These are phyloP conservation scores for Ricordea florida DNA, from an alignment of 92 coral and sea anemone genomes.

Conservation along the genomic window DNA sequence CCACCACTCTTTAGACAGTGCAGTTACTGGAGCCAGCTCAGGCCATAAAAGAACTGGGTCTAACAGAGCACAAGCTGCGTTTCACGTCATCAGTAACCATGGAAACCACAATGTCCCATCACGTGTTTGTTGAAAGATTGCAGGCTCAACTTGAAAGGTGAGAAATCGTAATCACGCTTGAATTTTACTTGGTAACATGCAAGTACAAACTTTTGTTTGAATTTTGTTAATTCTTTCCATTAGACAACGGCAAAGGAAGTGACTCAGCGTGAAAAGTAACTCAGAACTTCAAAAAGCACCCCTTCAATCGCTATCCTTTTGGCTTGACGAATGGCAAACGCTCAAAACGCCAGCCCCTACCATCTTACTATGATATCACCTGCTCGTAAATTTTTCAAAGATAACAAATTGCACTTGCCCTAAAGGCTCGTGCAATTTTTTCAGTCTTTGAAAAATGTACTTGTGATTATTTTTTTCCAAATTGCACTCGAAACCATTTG, in stretches of 20 bases:
- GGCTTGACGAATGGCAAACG: no score
- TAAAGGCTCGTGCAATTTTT: no score
- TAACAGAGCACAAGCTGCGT: slow-evolving; percentile 89
- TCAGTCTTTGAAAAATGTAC: no score
- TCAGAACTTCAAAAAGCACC: no score
- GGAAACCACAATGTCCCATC: slow-evolving; percentile 72
- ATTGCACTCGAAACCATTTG: neutral
- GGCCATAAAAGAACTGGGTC: slow-evolving; percentile 94
- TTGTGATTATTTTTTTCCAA: neutral
- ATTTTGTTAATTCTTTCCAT: neutral
- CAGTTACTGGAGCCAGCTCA: slow-evolving; percentile 82
- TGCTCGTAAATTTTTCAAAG: no score
- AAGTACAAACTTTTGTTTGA: neutral
- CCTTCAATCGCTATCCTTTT: no score
- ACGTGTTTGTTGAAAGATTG: slow-evolving; percentile 80
- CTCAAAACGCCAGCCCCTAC: no score
- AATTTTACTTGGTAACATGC: neutral
- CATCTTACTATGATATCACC: no score
- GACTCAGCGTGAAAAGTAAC: no score
- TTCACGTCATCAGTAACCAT: slow-evolving; percentile 94
- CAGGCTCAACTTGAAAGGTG: slow-evolving; percentile 88
- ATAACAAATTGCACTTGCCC: no score
- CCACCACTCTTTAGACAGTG: slow-evolving; percentile 59
- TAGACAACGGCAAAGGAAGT: no score
- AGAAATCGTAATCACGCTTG: neutral